Percentiles rank a stretch among this genome's conserved stretches.
Conservation (phyloP, 1,140 invertebrate genomes). For the Dendrolimus punctatus region DNA sequence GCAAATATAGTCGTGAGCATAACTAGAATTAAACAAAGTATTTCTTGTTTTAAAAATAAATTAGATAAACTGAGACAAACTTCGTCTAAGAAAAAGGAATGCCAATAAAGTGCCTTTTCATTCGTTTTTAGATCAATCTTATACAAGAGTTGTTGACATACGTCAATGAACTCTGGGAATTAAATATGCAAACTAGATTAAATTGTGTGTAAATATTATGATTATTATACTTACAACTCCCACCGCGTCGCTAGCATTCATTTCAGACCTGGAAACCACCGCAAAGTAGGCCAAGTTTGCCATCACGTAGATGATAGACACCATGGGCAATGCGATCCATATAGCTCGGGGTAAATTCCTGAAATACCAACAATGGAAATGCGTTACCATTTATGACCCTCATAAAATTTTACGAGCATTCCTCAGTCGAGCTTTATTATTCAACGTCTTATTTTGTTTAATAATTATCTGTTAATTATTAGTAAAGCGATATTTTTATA, state of each 20-base stretch:
- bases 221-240: slow-evolving; percentile 78
- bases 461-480: too few relatives aligned
- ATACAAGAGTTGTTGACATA: too few relatives aligned
- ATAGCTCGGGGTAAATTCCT: slow-evolving; percentile 91
- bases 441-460: too few relatives aligned
- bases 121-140: too few relatives aligned
- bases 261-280: slow-evolving; percentile 84
- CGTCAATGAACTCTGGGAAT: too few relatives aligned
- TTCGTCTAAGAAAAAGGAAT: too few relatives aligned
- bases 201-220: not conserved
- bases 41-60: too few relatives aligned
- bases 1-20: too few relatives aligned
- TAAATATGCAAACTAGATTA: too few relatives aligned
- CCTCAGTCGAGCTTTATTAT: not conserved
- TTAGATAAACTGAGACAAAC: too few relatives aligned
- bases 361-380: slow-evolving; percentile 31
- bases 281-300: slow-evolving; percentile 93
- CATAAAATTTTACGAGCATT: slow-evolving; percentile 4
- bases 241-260: slow-evolving; percentile 85
- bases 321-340: slow-evolving; percentile 89
- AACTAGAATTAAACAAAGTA: too few relatives aligned
- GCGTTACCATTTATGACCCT: not conserved
- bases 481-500: not conserved
- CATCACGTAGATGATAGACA: slow-evolving; percentile 89
- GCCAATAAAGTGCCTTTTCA: too few relatives aligned